These are phyloP conservation scores for Catostomus latipinnis DNA, from an alignment of 2,797 vertebrate genomes.

Conservation along the genomic window DNA sequence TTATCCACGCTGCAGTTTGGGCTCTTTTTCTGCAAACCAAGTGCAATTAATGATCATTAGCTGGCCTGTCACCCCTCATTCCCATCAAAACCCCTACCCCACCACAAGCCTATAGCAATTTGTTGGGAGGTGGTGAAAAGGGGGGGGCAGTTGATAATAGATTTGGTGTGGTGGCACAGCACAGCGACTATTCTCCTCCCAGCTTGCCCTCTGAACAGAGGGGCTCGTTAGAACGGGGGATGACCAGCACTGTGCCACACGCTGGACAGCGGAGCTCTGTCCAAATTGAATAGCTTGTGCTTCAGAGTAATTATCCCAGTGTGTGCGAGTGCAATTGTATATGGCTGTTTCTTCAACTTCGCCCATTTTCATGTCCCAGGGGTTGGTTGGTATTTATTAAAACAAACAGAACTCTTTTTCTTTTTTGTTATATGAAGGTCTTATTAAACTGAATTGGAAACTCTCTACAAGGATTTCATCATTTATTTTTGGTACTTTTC, in stretches of 20 bases:
- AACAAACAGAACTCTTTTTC: too few species aligned
- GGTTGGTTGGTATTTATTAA: too few species aligned
- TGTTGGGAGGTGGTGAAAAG: constrained; percentile 79
- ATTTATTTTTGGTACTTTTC: too few species aligned
- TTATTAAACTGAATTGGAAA: too few species aligned
- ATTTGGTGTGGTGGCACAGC: constrained; percentile 76
- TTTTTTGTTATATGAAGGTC: too few species aligned
- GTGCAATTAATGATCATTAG: constrained; percentile 98
- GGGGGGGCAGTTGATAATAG: constrained; percentile 73
- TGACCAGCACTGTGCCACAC: constrained; percentile 88
- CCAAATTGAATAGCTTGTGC: constrained; percentile 72
- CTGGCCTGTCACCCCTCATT: constrained; percentile 87
- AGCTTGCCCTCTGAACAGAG: constrained; percentile 84
- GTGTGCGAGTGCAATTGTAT: constrained; percentile 50
- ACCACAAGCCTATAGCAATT: constrained; percentile 69
- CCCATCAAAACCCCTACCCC: constrained; percentile 85
- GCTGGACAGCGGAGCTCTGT: constrained; percentile 84
- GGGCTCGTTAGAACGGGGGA: constrained; percentile 74
- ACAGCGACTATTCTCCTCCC: constrained; percentile 81
- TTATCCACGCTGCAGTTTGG: constrained; percentile 79
- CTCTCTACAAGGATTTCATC: too few species aligned
- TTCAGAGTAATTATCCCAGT: constrained; percentile 85
- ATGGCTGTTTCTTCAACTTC: constrained; percentile 18
- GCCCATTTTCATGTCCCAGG: too few species aligned
- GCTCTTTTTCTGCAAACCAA: constrained; percentile 86